These are phyloP conservation scores for Carabus problematicus DNA, from an alignment of 2,888 invertebrate species.

Conservation along the genomic window DNA sequence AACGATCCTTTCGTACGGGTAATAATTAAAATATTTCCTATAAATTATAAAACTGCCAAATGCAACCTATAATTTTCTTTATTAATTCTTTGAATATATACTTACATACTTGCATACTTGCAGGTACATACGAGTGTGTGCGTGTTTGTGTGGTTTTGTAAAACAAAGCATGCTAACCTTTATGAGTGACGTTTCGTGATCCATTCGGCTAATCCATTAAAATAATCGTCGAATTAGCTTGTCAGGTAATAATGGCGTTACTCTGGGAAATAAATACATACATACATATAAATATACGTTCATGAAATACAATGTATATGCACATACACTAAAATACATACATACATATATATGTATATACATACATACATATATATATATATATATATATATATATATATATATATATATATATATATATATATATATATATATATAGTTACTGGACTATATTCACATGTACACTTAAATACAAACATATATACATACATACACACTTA, in stretches of 20 bases:
- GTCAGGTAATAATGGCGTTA: background rate
- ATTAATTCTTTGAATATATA: slow-evolving; percentile 1
- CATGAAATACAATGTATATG: slow-evolving; percentile 3
- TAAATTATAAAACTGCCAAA: too few relatives aligned
- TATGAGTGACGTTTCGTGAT: background rate
- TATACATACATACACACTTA: background rate
- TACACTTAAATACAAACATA: too few relatives aligned
- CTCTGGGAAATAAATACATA: slow-evolving; percentile 4
- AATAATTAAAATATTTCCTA: too few relatives aligned
- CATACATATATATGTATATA: too few relatives aligned
- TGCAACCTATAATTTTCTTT: too few relatives aligned
- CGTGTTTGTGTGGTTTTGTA: too few relatives aligned
- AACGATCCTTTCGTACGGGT: too few relatives aligned
- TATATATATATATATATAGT: slow-evolving; percentile 12
- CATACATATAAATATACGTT: slow-evolving; percentile 14
- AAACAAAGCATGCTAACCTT: background rate
- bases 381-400: background rate
- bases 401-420: background rate
- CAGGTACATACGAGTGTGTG: background rate
- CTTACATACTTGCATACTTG: background rate
- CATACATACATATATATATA: background rate
- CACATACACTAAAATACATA: too few relatives aligned
- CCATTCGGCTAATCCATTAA: background rate
- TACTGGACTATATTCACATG: too few relatives aligned
- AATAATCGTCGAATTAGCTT: slow-evolving; percentile 6